Evolutionary conservation across 2,888 invertebrate genomes (phyloP), one percentile per base, ranked within the genome.

Genomic region (Ormyrus labotus): DNA sequence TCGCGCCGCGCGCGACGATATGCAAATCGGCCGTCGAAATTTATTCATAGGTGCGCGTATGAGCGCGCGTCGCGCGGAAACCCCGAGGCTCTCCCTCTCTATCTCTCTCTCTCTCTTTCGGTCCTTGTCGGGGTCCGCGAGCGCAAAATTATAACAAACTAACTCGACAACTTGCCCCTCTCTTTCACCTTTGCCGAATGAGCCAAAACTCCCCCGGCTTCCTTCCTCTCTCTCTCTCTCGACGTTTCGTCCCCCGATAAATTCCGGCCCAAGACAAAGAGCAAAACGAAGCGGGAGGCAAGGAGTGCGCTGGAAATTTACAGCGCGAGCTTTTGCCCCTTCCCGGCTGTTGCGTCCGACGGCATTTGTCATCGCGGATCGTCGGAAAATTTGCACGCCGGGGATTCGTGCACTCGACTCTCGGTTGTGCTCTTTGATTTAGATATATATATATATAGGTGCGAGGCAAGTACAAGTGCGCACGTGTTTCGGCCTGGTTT

Each of bases 1-100:
- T 47, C 34, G 34, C 63, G 7, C 51, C 63, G 50, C 55, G 50
- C 53, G 63, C 34, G 70, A 74, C 82, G 84, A 84, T 84, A 88
- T 88, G 88, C 84, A 88, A 89, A 89, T 88, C 84, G 84, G 74
- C 83, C 83, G 7, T 7, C 55, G 5, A 86, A 87, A 88, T 88
- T 87, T 88, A 88, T 88, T 88, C 88, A 89, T 89, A 85, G 85
- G 83, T 84, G 83, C 57, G 34, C 73, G 76, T 81, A 82, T 81
- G 84, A 79, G 82, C 77, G 80, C 78, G 70, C 51, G 45, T 84
- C 83, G 83, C 85, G 83, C 83, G 83, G 34, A 34, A 34, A 34
- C 34, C 34, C 34, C 34, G 34, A 34, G 34, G 34, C 34, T 34
- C 34, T 34, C 34, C 2, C 2, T 2, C 34, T 34, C 34, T 34